Conservation (phyloP, 2,888 invertebrate genomes). For the Drosophila paranaensis region DNA sequence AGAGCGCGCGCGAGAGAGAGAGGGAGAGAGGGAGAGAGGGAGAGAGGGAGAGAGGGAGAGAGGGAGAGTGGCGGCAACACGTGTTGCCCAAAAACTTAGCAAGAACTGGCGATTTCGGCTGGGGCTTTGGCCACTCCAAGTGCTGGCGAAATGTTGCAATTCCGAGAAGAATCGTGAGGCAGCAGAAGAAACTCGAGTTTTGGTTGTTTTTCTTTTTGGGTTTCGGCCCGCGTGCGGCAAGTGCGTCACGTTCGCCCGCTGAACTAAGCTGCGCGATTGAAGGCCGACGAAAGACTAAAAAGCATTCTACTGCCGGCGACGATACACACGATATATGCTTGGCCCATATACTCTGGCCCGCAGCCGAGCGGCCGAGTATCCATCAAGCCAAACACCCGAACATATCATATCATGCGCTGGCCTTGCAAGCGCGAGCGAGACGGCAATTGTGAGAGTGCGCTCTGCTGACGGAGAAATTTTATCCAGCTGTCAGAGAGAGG, state of each 20-base stretch:
- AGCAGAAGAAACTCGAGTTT: not conserved
- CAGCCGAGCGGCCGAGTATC: constrained; percentile 26
- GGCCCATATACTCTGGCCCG: constrained; percentile 18
- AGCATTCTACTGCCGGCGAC: constrained; percentile 30
- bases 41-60: constrained; percentile 4
- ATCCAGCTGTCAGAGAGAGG: constrained; percentile 19
- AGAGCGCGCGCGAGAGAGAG: constrained; percentile 1
- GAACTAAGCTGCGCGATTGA: constrained; percentile 45
- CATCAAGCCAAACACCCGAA: constrained; percentile 28
- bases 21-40: constrained; percentile 3
- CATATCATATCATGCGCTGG: constrained; percentile 24
- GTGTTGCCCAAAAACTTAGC: constrained; percentile 36
- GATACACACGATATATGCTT: constrained; percentile 29
- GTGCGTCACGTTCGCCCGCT: constrained; percentile 13
- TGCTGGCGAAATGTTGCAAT: not conserved
- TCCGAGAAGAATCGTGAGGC: not conserved
- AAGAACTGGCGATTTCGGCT: constrained; percentile 10
- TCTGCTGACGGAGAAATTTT: constrained; percentile 28
- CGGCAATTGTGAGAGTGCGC: not conserved
- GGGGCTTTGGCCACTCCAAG: constrained; percentile 3
- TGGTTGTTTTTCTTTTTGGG: not conserved
- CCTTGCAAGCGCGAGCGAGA: not conserved
- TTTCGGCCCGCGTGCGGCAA: constrained; percentile 8
- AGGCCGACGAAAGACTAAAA: constrained; percentile 43
- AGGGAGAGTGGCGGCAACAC: constrained; percentile 33